Base-by-base conservation (phyloP, 2,888 invertebrate species). In the Paralinhomoeus sp. region DNA sequence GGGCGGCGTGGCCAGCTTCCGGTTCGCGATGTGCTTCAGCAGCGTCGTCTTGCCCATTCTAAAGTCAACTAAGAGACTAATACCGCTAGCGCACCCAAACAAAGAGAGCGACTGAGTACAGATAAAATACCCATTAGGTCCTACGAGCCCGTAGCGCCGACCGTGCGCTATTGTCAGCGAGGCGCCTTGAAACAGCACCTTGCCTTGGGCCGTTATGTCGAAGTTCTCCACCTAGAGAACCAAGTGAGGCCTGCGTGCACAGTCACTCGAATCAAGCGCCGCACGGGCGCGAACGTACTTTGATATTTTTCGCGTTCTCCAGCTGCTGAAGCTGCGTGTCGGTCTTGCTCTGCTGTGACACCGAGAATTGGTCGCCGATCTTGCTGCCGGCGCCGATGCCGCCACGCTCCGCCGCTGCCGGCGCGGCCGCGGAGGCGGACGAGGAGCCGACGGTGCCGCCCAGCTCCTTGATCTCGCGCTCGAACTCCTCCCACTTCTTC, bases 1-100 rank as follows among this genome's bases (percentile, higher is more conserved):
- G 0, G 85, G 80, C 1, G 97, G 97, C 56, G 99, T 83, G 41
- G 79, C 78, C 58, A 97, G 80, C 9, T 80, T 81, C 52, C 84
- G 72, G 44, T 78, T 76, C 0, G 84, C 81, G 52, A 97, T 75
- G 62, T 99, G 97, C 46, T 87, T 74, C 44, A 97, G 67, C 24
- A 97, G 65, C 0, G 97, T 99, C 0, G 97, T 97, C 70, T 99
- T 97, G 17, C 97, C 97, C 68, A 97, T 89, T 0, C 84, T 78
- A 57, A 47, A 62, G 55, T n/a, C n/a, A n/a, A n/a, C n/a, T n/a
- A n/a, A n/a, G n/a, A n/a, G n/a, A n/a, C n/a, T n/a, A n/a, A n/a
- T n/a, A n/a, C n/a, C n/a, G n/a, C n/a, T n/a, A n/a, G n/a, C n/a
- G n/a, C n/a, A n/a, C n/a, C n/a, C n/a, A n/a, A n/a, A n/a, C n/a